These are phyloP conservation scores for Eupleurogrammus muticus DNA, from an alignment of 2,797 vertebrate species.

Conservation along the genomic window DNA sequence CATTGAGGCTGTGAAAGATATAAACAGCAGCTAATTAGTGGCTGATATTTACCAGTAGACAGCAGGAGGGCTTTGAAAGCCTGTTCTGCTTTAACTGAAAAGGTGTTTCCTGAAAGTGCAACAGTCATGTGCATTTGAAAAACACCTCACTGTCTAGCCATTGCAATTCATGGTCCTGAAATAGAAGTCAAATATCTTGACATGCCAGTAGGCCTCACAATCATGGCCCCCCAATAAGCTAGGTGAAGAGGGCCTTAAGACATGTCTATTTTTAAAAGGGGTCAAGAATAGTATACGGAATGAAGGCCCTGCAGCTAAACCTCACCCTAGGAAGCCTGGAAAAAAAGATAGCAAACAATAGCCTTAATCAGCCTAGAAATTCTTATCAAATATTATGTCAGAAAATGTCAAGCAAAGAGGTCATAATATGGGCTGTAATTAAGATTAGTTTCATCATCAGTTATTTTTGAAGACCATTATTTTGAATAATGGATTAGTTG, in stretches of 20 bases:
- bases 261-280: constrained; percentile 23
- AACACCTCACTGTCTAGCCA: constrained; percentile 68
- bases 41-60: constrained; percentile 82
- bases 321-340: neutral
- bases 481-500: too few species aligned
- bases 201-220: constrained; percentile 49
- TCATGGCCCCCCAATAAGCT: constrained; percentile 43
- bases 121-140: constrained; percentile 72
- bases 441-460: too few species aligned
- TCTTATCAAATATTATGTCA: neutral
- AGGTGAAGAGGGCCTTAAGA: constrained; percentile 24
- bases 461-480: too few species aligned
- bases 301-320: constrained; percentile 4
- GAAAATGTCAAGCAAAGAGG: neutral
- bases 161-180: constrained; percentile 73
- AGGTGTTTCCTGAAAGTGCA: constrained; percentile 69
- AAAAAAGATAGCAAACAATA: constrained; percentile 1
- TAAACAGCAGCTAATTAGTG: constrained; percentile 77
- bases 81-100: constrained; percentile 65
- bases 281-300: constrained; percentile 16
- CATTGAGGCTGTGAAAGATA: constrained; percentile 57
- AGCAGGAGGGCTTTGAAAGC: constrained; percentile 77
- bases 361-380: neutral
- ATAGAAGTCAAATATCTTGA: constrained; percentile 52
- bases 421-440: too few species aligned